These are phyloP conservation scores for Acinonyx jubatus DNA, from an alignment of 2,113 vertebrate species.

Conservation along the genomic window DNA sequence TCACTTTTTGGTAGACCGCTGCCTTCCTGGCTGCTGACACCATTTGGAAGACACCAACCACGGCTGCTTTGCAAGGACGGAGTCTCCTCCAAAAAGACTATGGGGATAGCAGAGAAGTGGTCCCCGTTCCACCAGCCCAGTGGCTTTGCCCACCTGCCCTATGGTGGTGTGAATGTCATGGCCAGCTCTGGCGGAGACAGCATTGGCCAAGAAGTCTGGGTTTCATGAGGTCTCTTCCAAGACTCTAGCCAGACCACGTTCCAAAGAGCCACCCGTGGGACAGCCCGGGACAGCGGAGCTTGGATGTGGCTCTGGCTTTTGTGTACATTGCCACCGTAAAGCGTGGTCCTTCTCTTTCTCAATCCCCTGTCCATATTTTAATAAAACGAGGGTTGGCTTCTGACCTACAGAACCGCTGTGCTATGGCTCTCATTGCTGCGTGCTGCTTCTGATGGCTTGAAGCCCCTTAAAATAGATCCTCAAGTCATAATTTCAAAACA, in stretches of 20 bases:
- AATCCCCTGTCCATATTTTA: constrained; percentile 79
- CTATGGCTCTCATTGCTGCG: neutral
- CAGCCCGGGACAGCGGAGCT: neutral
- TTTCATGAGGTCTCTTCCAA: neutral
- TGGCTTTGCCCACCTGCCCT: constrained; percentile 32
- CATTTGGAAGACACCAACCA: neutral
- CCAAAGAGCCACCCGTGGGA: neutral
- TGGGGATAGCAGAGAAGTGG: neutral
- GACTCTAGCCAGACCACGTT: constrained; percentile 40
- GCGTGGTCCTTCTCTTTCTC: constrained; percentile 71
- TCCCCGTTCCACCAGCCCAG: neutral
- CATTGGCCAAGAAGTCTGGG: neutral
- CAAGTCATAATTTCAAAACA: neutral
- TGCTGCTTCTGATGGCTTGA: neutral
- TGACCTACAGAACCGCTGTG: constrained; percentile 72
- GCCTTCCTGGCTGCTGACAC: neutral
- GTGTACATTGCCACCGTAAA: constrained; percentile 57
- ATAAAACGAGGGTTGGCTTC: constrained; percentile 84
- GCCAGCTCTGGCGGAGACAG: constrained; percentile 40
- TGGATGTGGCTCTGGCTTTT: constrained; percentile 3
- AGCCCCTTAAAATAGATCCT: neutral
- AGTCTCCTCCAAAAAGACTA: neutral
- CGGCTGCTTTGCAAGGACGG: neutral
- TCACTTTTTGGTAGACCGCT: constrained; percentile 40
- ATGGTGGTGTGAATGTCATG: constrained; percentile 14